Evolutionary conservation across 2,113 vertebrate genomes (phyloP), one percentile per base, ranked within the genome.

Genomic region (Oncorhynchus nerka): DNA sequence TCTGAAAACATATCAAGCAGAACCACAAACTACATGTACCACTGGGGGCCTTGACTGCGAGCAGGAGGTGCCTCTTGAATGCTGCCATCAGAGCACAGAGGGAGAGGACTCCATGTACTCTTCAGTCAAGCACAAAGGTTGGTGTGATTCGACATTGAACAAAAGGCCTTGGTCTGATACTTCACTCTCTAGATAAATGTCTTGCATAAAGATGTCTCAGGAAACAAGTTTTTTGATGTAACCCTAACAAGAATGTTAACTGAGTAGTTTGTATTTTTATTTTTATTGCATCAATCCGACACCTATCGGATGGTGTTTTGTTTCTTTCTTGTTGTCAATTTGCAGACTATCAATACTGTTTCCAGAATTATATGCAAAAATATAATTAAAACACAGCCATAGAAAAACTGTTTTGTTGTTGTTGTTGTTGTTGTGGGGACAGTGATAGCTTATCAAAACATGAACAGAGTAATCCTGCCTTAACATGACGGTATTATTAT

Each of bases 11-110:
- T 79, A 77, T 78, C 74, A n/a, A 71, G 73, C 68, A 28, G 75
- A 84, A 73, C 77, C 82, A 72, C 79, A 61, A 28, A 79, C 76
- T 74, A 77, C 76, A 71, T 48, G 26, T 72, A 3, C 48, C n/a
- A 20, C 67, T 70, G 75, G 75, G 73, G 70, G 73, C 9, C n/a
- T 70, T 74, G 83, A 85, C 0, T 51, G 77, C 0, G 91, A 92
- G 59, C 91, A 93, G 81, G 90, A 93, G 76, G 91, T 92, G 22
- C 90, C 89, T 8, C 39, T 76, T 15, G 72, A 77, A 49, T 67
- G 76, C 72, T 66, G 71, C 77, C 73, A 71, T 45, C 16, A 49
- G 32, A 68, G 64, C 75, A 67, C 61, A 68, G 85, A 91, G 51
- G 64, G 75, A 13, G 83, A 87, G 67, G 76, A 84, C n/a, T 70